Conservation (phyloP, 2,888 invertebrate species). For the Altica lythri region DNA sequence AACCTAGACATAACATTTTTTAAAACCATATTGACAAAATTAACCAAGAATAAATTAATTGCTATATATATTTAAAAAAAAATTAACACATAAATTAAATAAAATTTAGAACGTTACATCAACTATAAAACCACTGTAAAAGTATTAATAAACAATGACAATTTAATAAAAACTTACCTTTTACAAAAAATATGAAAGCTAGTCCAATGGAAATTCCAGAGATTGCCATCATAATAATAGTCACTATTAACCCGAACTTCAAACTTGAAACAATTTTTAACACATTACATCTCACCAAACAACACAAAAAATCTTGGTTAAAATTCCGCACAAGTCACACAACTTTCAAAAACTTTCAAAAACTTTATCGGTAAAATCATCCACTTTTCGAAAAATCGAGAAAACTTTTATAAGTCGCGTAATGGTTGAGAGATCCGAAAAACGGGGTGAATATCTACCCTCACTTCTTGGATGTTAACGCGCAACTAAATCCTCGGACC, state of each 20-base stretch:
- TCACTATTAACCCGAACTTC: constrained; percentile 5
- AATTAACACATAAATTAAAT: too few relatives aligned
- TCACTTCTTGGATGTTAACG: constrained; percentile 28
- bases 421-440: constrained; percentile 12
- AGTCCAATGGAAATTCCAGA: constrained; percentile 26
- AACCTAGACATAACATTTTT: too few relatives aligned
- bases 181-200: constrained; percentile 25
- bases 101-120: too few relatives aligned
- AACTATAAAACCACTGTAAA: too few relatives aligned
- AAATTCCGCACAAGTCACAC: constrained; percentile 5
- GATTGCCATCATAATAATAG: constrained; percentile 14
- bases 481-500: constrained; percentile 28
- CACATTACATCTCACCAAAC: constrained; percentile 27
- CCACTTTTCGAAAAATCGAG: constrained; percentile 9
- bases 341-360: background rate
- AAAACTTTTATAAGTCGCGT: too few relatives aligned
- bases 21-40: too few relatives aligned
- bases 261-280: constrained; percentile 7
- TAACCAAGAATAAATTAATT: too few relatives aligned
- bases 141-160: background rate
- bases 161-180: constrained; percentile 20
- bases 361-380: too few relatives aligned
- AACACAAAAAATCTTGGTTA: constrained; percentile 7
- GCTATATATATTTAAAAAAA: too few relatives aligned
- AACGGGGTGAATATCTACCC: constrained; percentile 23